Evolutionary conservation across 1,140 invertebrate species (phyloP), one percentile per base, ranked within the genome.

Genomic region (Drosophila pectinifera): DNA sequence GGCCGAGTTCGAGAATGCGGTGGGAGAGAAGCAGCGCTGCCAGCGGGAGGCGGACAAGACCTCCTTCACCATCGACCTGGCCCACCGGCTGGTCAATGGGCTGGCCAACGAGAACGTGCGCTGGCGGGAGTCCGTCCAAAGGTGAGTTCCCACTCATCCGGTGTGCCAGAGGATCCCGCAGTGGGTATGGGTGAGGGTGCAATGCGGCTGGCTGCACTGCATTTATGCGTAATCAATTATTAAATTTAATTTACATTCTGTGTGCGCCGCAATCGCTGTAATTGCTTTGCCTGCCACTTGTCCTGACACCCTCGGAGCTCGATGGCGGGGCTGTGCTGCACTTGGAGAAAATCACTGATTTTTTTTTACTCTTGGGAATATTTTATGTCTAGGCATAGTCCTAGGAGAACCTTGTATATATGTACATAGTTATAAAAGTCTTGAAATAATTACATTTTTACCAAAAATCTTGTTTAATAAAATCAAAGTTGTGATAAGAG

Each of bases 31-130:
- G 92, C 93, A 97, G 83, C 96, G 95, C 78, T 98, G 98, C 92
- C 96, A 98, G 92, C 94, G 95, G 6, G 96, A 98, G 93, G 97
- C 97, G 6, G 96, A 98, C 80, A 95, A 95, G 41, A 98, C 97
- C 2, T 94, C 95, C 8, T 93, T 94, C 53, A 98, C 96, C 20
- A 98, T 99, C 62, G 96, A 98, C 92, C 93, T 99, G 46, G 98
- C 98, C 14, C 98, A 99, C 92, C 94, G 98, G 89, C 93, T 99
- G n/a, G 97, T 99, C 0, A 97, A 97, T 88, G 98, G 98, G 31
- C 93, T 99, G 58, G 97, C 97, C 14, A 98, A 98, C 5, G 98
- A 99, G 92, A 99, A 98, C 93, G 94, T 98, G 48, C 94, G 95
- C 78, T 96, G 93, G 93, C 91, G 83, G 49, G 92, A 94, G 57